phyloP scores from a whole-genome alignment of 2,888 invertebrate species.

The Perithous albicinctus region DNA sequence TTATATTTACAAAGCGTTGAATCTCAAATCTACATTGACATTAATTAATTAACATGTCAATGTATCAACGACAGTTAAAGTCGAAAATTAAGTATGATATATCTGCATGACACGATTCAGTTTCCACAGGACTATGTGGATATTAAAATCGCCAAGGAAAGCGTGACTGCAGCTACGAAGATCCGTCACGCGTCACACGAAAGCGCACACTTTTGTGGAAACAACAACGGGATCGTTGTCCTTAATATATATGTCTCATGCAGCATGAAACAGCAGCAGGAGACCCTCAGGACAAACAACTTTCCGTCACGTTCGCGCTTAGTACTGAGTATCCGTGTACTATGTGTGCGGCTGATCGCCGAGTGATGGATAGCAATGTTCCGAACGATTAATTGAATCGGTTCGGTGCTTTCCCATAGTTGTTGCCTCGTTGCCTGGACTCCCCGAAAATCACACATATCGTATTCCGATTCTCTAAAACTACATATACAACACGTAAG shows the following conservation, averaged over 20 bases:
- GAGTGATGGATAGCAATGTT: conserved; percentile 65
- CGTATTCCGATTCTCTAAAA: conserved; percentile 35
- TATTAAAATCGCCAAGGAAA: conserved; percentile 36
- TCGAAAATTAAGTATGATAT: conserved; percentile 6
- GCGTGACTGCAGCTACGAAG: conserved; percentile 53
- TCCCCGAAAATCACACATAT: conserved; percentile 46
- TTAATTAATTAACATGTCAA: conserved; percentile 6
- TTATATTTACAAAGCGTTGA: neutral
- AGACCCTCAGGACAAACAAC: conserved; percentile 75
- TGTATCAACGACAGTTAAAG: neutral
- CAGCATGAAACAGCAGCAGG: conserved; percentile 30
- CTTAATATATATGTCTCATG: conserved; percentile 52
- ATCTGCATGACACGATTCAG: conserved; percentile 3
- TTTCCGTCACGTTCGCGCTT: conserved; percentile 70
- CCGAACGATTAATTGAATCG: conserved; percentile 67
- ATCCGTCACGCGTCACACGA: conserved; percentile 68
- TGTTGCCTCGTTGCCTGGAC: conserved; percentile 54
- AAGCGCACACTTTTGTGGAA: conserved; percentile 71
- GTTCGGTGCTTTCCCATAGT: conserved; percentile 68
- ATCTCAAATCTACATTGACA: neutral
- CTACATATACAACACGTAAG: neutral
- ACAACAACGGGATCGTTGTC: conserved; percentile 73
- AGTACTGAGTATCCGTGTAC: conserved; percentile 6
- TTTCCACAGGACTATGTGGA: conserved; percentile 8
- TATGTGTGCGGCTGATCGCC: conserved; percentile 59